Conservation (phyloP, 37 sponge, comb jelly and placozoan genomes). For the Sycon ciliatum region DNA sequence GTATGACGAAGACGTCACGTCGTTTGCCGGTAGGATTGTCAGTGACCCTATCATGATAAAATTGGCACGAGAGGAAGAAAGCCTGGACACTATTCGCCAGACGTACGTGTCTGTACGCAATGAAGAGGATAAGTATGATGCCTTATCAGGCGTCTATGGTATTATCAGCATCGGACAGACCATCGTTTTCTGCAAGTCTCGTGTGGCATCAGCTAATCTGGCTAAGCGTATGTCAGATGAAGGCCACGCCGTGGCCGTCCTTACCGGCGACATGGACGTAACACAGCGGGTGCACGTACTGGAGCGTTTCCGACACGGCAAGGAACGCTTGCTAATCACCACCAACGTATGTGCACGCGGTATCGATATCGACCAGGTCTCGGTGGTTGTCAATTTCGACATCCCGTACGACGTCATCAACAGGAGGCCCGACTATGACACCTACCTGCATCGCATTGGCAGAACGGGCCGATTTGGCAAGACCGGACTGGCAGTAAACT, state of each 20-base stretch:
- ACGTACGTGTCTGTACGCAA: slow-evolving; percentile 59
- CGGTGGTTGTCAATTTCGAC: slow-evolving; percentile 86
- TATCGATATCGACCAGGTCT: slow-evolving; percentile 85
- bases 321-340: slow-evolving; percentile 76
- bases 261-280: slow-evolving; percentile 72
- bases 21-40: slow-evolving; percentile 65
- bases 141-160: slow-evolving; percentile 72
- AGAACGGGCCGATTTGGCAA: slow-evolving; percentile 78
- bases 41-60: slow-evolving; percentile 51
- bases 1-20: slow-evolving; percentile 77
- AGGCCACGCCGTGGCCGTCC: slow-evolving; percentile 83
- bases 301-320: slow-evolving; percentile 79
- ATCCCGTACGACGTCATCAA: slow-evolving; percentile 47
- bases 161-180: slow-evolving; percentile 49
- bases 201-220: no score
- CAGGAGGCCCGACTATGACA: slow-evolving; percentile 66
- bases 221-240: slow-evolving; percentile 61
- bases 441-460: slow-evolving; percentile 79
- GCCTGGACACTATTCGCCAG: slow-evolving; percentile 66
- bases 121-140: slow-evolving; percentile 67
- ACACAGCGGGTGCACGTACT: slow-evolving; percentile 68
- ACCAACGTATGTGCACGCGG: slow-evolving; percentile 89
- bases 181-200: no score
- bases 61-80: slow-evolving; percentile 67
- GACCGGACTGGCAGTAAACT: slow-evolving; percentile 79